Evolutionary conservation across 2,888 invertebrate species (phyloP).

Genomic region (Spialia ferax): DNA sequence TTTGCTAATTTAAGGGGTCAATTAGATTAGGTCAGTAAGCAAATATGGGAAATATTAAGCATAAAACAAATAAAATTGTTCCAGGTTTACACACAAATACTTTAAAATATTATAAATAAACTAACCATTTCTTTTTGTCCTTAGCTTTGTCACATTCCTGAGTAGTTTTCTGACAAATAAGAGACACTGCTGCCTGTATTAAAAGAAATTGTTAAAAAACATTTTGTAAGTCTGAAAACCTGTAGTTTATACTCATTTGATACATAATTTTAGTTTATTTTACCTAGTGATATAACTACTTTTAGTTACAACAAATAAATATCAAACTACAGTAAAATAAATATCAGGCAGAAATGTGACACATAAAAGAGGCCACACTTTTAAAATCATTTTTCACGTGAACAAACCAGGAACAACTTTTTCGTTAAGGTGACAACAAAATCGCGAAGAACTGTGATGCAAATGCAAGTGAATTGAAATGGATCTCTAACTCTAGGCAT

Average conservation of each 20-base stretch:
- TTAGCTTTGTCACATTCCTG: slow-evolving; percentile 65
- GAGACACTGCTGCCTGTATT: slow-evolving; percentile 65
- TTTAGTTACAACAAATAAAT: not conserved
- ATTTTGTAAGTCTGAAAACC: not conserved
- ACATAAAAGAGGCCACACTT: slow-evolving; percentile 56
- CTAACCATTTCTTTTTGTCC: slow-evolving; percentile 75
- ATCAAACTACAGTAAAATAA: not conserved
- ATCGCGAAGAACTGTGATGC: not conserved
- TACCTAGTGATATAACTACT: not conserved
- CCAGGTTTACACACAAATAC: slow-evolving; percentile 65
- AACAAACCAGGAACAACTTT: slow-evolving; percentile 46
- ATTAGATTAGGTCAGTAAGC: not conserved
- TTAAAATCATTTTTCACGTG: slow-evolving; percentile 18
- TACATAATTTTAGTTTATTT: too few species aligned
- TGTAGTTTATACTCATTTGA: not conserved
- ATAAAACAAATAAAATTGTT: slow-evolving; percentile 49
- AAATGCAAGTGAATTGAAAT: not conserved
- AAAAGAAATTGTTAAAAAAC: slow-evolving; percentile 51
- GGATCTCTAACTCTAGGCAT: slow-evolving; percentile 40
- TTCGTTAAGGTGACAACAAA: not conserved
- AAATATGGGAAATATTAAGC: not conserved
- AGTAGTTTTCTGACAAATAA: slow-evolving; percentile 63
- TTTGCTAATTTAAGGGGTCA: not conserved
- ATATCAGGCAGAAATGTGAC: slow-evolving; percentile 40
- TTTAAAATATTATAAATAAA: slow-evolving; percentile 49